Evolutionary conservation across 2,113 vertebrate genomes (phyloP).

Genomic region (Coreoperca whiteheadi): DNA sequence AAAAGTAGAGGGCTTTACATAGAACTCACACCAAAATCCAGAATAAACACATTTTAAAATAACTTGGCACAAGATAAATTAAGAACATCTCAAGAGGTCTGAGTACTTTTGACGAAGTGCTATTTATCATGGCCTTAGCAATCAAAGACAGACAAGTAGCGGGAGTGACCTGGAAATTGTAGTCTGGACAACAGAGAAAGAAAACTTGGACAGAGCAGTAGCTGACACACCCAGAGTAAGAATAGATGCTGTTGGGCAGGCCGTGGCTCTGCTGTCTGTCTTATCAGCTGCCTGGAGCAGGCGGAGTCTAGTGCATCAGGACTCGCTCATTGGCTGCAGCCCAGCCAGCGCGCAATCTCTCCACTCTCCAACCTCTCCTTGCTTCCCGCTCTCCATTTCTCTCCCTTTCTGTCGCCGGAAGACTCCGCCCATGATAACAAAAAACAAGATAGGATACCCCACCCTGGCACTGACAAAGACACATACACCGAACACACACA

Average conservation of each 20-base stretch:
- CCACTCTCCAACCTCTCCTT: conserved; percentile 24
- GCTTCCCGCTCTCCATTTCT: conserved; percentile 38
- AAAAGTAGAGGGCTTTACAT: background rate
- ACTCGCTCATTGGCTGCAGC: conserved; percentile 35
- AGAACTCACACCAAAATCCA: background rate
- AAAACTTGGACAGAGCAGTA: conserved; percentile 40
- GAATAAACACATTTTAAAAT: conserved; percentile 1
- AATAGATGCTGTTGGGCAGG: conserved; percentile 62
- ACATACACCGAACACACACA: background rate
- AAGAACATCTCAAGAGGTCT: background rate
- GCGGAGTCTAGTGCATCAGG: conserved; percentile 37
- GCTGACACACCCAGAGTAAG: conserved; percentile 66
- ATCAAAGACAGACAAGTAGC: conserved; percentile 21
- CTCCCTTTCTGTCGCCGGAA: conserved; percentile 41
- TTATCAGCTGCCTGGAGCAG: conserved; percentile 65
- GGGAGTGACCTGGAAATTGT: conserved; percentile 45
- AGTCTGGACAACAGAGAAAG: conserved; percentile 24
- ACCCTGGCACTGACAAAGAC: conserved; percentile 40
- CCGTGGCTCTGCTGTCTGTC: conserved; percentile 22
- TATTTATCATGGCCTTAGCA: conserved; percentile 6
- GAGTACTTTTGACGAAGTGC: background rate
- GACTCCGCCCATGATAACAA: conserved; percentile 64
- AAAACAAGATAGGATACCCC: conserved; percentile 66
- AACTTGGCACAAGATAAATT: background rate
- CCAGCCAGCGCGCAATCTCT: conserved; percentile 28